A percentile compares a stretch with the other conserved stretches of the same genome.
Conservation (phyloP, 2,888 invertebrate genomes). For the Lacanobia oleracea region DNA sequence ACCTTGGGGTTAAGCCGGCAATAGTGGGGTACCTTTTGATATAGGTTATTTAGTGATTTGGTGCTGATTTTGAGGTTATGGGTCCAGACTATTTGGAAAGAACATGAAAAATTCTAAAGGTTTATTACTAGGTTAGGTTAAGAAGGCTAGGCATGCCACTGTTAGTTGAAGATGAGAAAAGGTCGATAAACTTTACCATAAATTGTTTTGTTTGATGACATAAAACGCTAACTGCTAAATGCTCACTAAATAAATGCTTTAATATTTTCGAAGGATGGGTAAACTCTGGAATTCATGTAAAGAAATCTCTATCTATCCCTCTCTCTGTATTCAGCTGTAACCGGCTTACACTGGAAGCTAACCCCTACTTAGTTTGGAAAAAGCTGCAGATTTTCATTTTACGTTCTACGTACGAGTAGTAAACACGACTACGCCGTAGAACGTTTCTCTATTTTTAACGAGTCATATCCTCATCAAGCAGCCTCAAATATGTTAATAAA, state of each 20-base stretch:
- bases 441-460: constrained; percentile 12
- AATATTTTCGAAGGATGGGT: no score
- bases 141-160: neutral
- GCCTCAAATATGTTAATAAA: constrained; percentile 41
- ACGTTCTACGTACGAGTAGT: neutral
- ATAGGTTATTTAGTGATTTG: constrained; percentile 51
- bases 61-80: constrained; percentile 33
- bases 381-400: neutral
- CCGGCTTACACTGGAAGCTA: no score
- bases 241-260: neutral
- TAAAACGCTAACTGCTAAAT: neutral
- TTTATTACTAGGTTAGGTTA: neutral
- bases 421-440: neutral
- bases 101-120: neutral
- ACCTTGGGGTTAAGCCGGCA: constrained; percentile 74
- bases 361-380: neutral
- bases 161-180: neutral
- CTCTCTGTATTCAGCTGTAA: no score
- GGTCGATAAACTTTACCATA: neutral
- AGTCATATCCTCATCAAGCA: neutral
- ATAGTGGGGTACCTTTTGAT: constrained; percentile 70
- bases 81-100: neutral
- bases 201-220: neutral
- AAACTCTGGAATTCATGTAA: neutral
- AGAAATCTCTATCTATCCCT: neutral